Percentiles rank a stretch among this genome's conserved stretches.
Conservation (phyloP, 2,113 vertebrate species). For the Lepisosteus osseus region DNA sequence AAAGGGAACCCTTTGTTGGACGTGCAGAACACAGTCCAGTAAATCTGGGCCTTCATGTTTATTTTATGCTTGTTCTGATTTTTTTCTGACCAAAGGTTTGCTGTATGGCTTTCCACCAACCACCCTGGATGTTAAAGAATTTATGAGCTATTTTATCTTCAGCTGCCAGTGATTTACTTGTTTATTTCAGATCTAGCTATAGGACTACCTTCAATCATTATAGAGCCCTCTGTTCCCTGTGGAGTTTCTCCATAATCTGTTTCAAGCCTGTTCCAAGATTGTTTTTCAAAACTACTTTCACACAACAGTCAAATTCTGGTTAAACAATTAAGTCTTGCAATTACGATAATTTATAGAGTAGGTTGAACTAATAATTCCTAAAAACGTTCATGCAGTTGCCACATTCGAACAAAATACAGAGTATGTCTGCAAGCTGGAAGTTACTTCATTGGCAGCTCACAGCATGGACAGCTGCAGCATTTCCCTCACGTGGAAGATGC, state of each 20-base stretch:
- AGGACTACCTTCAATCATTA: slow-evolving; percentile 12
- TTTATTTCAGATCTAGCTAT: neutral
- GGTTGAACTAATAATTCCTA: neutral
- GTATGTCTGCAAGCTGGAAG: too few species aligned
- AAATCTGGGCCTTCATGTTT: too few species aligned
- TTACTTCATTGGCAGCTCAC: too few species aligned
- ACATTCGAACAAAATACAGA: neutral
- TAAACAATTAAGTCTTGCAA: neutral
- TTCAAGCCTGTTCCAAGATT: neutral
- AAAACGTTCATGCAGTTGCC: neutral
- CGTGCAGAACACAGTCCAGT: too few species aligned
- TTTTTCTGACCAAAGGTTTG: too few species aligned
- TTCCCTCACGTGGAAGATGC: neutral
- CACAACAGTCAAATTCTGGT: neutral
- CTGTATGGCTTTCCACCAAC: neutral
- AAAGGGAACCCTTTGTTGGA: too few species aligned
- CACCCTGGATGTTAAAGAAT: slow-evolving; percentile 17
- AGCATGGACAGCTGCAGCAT: too few species aligned
- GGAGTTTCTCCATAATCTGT: neutral
- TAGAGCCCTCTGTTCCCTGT: neutral
- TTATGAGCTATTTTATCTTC: slow-evolving; percentile 2
- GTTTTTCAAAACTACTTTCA: neutral
- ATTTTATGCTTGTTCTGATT: too few species aligned
- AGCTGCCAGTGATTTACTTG: neutral
- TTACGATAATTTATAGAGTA: neutral